Percentiles rank a stretch among this genome's conserved stretches.
Conservation (phyloP, 2,113 vertebrate species). For the Tyto alba region DNA sequence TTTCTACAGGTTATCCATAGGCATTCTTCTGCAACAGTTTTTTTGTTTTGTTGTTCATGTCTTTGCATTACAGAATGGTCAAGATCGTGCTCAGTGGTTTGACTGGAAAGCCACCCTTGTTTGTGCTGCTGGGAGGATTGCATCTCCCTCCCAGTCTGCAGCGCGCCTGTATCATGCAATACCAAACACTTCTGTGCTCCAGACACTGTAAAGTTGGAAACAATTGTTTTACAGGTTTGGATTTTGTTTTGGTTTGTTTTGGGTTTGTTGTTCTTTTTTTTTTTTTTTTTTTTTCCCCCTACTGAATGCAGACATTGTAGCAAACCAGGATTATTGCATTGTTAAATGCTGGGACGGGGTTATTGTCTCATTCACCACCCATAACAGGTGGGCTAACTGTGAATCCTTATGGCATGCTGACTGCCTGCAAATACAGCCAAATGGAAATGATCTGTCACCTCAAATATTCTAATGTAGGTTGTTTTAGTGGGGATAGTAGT, state of each 20-base stretch:
- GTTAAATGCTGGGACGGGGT: neutral
- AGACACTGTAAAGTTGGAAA: neutral
- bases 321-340: neutral
- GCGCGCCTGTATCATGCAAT: fast-evolving
- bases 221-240: neutral
- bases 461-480: neutral
- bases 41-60: neutral
- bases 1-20: neutral
- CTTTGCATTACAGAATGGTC: neutral
- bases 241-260: neutral
- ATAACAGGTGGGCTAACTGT: neutral
- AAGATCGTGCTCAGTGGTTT: neutral
- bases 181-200: neutral
- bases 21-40: neutral
- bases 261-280: neutral
- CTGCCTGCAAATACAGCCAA: neutral
- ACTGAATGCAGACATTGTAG: neutral
- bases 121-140: neutral
- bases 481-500: neutral
- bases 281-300: neutral
- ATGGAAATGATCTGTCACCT: neutral
- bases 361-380: neutral
- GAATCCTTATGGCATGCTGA: fast-evolving
- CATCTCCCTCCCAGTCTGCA: neutral
- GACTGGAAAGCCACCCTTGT: neutral